Base-by-base conservation (phyloP, 2,888 invertebrate genomes). In the Melinaea menophilus region DNA sequence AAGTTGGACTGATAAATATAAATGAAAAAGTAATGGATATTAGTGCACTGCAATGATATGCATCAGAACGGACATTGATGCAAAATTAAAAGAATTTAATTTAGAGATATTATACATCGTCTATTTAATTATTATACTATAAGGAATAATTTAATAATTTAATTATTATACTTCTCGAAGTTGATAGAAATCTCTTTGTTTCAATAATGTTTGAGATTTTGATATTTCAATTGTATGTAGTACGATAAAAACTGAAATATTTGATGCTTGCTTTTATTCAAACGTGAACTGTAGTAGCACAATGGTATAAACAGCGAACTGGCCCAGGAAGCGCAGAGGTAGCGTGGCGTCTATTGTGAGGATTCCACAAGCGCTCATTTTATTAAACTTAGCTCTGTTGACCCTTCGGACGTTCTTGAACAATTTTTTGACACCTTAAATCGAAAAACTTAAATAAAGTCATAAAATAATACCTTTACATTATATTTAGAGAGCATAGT, bases 251-350 rank as follows among this genome's bases (percentile, higher is more conserved):
- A 37, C 37, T 37, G 37, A 5, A 37, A 5, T 37, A 37, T 4
- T 37, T 37, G 7, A 37, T 7, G 7, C 4, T 2, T 9, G 9
- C 41, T 9, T 41, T 41, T 41, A 41, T 41, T 41, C 1, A 58
- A 73, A 72, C 37, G 74, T 74, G 64, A 78, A 79, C 62, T 80
- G 79, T 54, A 80, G 59, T 5, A 79, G 54, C 0, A 79, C 78
- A 2, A 79, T 64, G 3, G 72, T 73, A 51, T 79, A 80, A 1
- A 74, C 69, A 33, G 76, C 71, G 0, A 76, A 70, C 1, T 72
- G 62, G 13, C 69, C 45, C 11, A 66, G 55, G n/a, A 76, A 61
- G 0, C 67, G 63, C 31, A 78, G 58, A 0, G 76, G 74, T 3
- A 78, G 59, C 0, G 59, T 59, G 0, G 73, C 75, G 55, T 78